These are phyloP conservation scores for Pollenia labialis DNA, from an alignment of 2,888 invertebrate species.

Conservation along the genomic window DNA sequence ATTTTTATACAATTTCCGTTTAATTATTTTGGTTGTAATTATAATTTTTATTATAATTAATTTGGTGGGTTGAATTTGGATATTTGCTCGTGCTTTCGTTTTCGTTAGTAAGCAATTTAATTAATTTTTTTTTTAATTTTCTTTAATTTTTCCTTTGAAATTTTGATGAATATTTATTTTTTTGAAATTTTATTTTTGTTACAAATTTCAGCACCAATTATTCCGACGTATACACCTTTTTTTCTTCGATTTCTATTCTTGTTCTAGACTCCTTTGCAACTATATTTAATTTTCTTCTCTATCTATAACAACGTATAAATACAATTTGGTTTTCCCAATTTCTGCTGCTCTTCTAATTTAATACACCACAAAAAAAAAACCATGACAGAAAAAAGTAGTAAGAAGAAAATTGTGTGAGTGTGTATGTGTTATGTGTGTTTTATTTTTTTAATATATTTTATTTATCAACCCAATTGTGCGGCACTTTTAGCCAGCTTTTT, in stretches of 20 bases:
- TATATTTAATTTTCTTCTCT: slow-evolving; percentile 66
- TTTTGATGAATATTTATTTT: slow-evolving; percentile 25
- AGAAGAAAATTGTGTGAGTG: slow-evolving; percentile 47
- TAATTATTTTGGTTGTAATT: neutral
- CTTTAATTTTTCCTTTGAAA: slow-evolving; percentile 18
- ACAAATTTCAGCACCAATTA: slow-evolving; percentile 64
- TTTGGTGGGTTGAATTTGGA: slow-evolving; percentile 70
- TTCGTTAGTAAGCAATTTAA: slow-evolving; percentile 7
- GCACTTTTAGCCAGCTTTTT: slow-evolving; percentile 77
- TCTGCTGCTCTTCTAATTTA: slow-evolving; percentile 71
- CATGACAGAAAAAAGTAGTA: slow-evolving; percentile 18
- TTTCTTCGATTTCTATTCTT: slow-evolving; percentile 65
- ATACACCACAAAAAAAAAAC: slow-evolving; percentile 64
- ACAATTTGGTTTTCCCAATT: slow-evolving; percentile 68
- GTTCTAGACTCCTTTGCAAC: slow-evolving; percentile 62
- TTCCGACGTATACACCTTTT: slow-evolving; percentile 73
- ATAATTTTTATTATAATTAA: slow-evolving; percentile 54
- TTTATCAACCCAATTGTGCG: slow-evolving; percentile 82
- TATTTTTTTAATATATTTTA: slow-evolving; percentile 16
- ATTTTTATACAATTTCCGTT: slow-evolving; percentile 28
- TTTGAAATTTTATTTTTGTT: slow-evolving; percentile 24
- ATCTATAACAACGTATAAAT: slow-evolving; percentile 68
- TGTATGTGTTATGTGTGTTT: slow-evolving; percentile 39
- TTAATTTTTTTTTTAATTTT: slow-evolving; percentile 10
- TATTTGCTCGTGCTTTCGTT: slow-evolving; percentile 29